phyloP scores from a whole-genome alignment of 2,113 vertebrate species.

The Struthio camelus region DNA sequence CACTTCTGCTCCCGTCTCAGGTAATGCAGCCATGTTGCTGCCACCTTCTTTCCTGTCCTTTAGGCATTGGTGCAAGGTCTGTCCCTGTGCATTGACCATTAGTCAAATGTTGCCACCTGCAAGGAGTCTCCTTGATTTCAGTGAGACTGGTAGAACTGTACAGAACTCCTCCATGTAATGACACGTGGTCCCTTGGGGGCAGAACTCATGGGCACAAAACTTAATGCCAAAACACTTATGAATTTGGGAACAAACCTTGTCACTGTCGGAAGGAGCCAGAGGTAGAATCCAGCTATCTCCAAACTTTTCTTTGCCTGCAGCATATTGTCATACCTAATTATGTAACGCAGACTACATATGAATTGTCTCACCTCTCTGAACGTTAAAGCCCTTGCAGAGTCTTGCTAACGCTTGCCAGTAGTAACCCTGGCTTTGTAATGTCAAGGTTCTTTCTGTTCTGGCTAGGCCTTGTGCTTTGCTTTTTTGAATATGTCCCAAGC shows the following conservation, averaged over 20 bases:
- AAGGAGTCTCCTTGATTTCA: neutral
- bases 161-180: neutral
- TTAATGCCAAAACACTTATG: neutral
- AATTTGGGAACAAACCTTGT: neutral
- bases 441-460: neutral
- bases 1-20: neutral
- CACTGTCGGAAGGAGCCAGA: neutral
- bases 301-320: constrained; percentile 47
- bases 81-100: neutral
- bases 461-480: neutral
- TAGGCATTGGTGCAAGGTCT: neutral
- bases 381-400: neutral
- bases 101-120: neutral
- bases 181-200: neutral
- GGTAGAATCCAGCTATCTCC: neutral
- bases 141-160: neutral
- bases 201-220: constrained; percentile 24
- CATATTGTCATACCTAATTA: neutral
- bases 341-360: neutral
- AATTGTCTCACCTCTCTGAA: neutral
- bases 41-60: neutral
- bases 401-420: neutral
- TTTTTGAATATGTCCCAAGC: neutral
- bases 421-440: neutral
- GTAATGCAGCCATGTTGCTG: fast-evolving